These are phyloP conservation scores for Corydoras maculifer DNA, from an alignment of 2,113 vertebrate genomes.

Conservation along the genomic window DNA sequence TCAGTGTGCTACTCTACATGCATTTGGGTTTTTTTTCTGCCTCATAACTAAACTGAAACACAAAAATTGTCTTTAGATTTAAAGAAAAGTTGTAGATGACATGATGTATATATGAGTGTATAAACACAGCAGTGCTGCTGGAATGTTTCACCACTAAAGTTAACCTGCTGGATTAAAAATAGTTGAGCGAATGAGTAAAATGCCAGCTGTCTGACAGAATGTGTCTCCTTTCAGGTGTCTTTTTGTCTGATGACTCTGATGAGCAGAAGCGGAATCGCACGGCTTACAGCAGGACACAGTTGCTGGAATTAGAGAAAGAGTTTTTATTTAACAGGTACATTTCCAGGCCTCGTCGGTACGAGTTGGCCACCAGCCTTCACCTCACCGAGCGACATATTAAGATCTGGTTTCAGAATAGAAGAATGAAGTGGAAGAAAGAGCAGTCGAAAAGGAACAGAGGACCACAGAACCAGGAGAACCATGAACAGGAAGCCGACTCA, in stretches of 20 bases:
- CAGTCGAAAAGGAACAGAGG: constrained; percentile 33
- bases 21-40: no score
- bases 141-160: no score
- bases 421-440: constrained; percentile 58
- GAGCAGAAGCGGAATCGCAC: constrained; percentile 47
- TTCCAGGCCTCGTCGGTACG: constrained; percentile 46
- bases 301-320: constrained; percentile 54
- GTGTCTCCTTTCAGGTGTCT: constrained; percentile 29
- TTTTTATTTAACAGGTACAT: constrained; percentile 53
- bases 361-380: constrained; percentile 48
- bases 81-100: no score
- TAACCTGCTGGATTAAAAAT: no score
- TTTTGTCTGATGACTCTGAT: constrained; percentile 33
- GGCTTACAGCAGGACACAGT: constrained; percentile 45
- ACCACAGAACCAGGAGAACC: neutral
- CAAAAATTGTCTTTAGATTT: no score
- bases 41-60: no score
- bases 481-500: neutral
- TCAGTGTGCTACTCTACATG: no score
- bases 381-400: constrained; percentile 53
- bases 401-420: constrained; percentile 55
- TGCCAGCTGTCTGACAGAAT: neutral
- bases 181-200: no score
- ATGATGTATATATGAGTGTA: no score
- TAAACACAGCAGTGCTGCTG: no score